Conservation (phyloP, 2,113 vertebrate species). For the Balaeniceps rex region DNA sequence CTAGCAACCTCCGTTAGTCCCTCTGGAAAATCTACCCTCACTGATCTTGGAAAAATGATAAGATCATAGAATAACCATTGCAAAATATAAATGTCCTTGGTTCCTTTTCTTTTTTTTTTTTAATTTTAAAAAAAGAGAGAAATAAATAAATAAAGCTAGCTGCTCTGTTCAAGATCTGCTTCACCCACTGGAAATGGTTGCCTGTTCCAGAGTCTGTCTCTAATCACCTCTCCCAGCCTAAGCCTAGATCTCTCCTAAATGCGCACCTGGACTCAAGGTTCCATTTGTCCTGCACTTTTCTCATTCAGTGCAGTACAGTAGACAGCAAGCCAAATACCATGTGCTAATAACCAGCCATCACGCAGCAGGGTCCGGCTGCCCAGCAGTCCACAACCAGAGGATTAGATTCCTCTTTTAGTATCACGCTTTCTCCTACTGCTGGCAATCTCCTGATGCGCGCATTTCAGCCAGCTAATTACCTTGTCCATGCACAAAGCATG, state of each 20-base stretch:
- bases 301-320: not conserved
- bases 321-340: not conserved
- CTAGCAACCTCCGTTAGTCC: not conserved
- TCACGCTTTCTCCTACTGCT: not conserved
- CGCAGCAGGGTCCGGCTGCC: not conserved
- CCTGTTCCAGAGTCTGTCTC: not conserved
- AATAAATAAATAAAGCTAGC: fast-evolving
- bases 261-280: not conserved
- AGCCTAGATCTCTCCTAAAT: not conserved
- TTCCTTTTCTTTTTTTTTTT: not conserved
- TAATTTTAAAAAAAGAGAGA: not conserved
- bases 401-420: not conserved
- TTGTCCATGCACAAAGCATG: not conserved
- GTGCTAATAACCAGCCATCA: not conserved
- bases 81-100: not conserved
- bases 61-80: not conserved
- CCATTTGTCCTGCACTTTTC: not conserved
- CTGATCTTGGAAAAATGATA: not conserved
- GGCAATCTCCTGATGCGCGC: not conserved
- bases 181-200: not conserved
- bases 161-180: not conserved
- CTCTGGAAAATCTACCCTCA: not conserved
- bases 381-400: not conserved
- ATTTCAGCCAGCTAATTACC: not conserved
- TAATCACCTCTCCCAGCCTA: not conserved